Evolutionary conservation across 2,113 vertebrate species (phyloP), one percentile per base, ranked within the genome.

Genomic region (Grammomys surdaster): DNA sequence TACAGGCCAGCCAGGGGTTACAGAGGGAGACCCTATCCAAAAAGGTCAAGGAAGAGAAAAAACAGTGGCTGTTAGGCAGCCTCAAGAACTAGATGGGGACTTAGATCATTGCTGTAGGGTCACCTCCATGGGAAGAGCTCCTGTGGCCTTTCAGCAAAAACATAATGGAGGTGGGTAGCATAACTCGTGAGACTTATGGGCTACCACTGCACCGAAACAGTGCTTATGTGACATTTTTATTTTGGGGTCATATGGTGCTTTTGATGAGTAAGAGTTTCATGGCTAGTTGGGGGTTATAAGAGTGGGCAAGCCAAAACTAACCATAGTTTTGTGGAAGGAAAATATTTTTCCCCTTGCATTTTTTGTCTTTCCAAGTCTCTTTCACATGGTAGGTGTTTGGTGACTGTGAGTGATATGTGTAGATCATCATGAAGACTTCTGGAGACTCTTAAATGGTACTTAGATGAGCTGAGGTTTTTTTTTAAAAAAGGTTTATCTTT

Each of bases 391-490:
- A 92, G 51, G 36, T 87, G 14, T 95, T 86, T 60, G 19, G 9
- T 88, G 84, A 82, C 72, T 88, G 33, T 87, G 69, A 82, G 26
- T 46, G 86, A 24, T 78, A 48, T 92, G n/a, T 93, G 76, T 91
- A 87, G 93, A 73, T 81, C 63, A 51, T 91, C 80, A 76, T 92
- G 65, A 87, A 91, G 93, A 81, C 54, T 63, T 95, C 84, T 84
- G 56, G 54, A 87, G 70, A 73, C 69, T 82, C 51, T 51, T 82
- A 93, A 76, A 54, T 91, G 63, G 88, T 69, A 84, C 26, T 82
- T 40, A 92, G 26, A 80, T 80, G 54, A 87, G 46, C 9, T 86
- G 40, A 89, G 87, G 51, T 54, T 54, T 54, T 54, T 54, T 54
- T 65, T 65, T 65, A 19, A 73, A 40, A 40, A 60, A 88, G 80